A percentile compares a stretch with the other conserved stretches of the same genome.
Conservation (phyloP, 1,140 invertebrate genomes). For the Drosophila serrata region DNA sequence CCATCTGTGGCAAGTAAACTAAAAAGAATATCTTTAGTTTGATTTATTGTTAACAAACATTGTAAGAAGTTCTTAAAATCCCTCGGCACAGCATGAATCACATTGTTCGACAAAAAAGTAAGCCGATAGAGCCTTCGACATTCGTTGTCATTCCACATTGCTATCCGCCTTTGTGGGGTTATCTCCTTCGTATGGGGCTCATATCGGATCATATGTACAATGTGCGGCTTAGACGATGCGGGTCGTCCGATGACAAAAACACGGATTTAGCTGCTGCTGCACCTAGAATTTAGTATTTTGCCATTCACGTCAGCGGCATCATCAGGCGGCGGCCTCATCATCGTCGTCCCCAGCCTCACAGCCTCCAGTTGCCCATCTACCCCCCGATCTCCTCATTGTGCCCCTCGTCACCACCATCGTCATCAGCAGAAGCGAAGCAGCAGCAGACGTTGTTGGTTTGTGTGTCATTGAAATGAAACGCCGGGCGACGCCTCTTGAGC, state of each 20-base stretch:
- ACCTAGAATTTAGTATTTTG: slow-evolving; percentile 50
- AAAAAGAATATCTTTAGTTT: no score
- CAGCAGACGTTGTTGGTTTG: slow-evolving; percentile 64
- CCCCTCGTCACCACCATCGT: slow-evolving; percentile 24
- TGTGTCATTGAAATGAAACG: slow-evolving; percentile 84
- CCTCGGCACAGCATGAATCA: no score
- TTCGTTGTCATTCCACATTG: slow-evolving; percentile 8
- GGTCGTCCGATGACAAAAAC: slow-evolving; percentile 57
- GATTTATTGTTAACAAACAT: no score
- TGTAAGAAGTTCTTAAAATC: no score
- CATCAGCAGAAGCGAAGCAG: not conserved
- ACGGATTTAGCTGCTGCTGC: slow-evolving; percentile 49
- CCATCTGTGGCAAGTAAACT: no score
- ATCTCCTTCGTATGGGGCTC: slow-evolving; percentile 13
- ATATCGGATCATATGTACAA: slow-evolving; percentile 40
- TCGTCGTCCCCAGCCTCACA: slow-evolving; percentile 12
- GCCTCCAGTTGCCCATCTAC: not conserved
- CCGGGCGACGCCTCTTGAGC: slow-evolving; percentile 80
- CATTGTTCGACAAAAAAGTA: not conserved
- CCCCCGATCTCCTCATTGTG: not conserved
- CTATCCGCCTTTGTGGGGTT: slow-evolving; percentile 2
- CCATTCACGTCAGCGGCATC: slow-evolving; percentile 52
- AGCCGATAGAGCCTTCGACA: not conserved
- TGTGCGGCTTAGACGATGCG: slow-evolving; percentile 40
- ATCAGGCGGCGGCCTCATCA: slow-evolving; percentile 28